These are phyloP conservation scores for Zosterops pallidus DNA, from an alignment of 2,113 vertebrate genomes.

Conservation along the genomic window DNA sequence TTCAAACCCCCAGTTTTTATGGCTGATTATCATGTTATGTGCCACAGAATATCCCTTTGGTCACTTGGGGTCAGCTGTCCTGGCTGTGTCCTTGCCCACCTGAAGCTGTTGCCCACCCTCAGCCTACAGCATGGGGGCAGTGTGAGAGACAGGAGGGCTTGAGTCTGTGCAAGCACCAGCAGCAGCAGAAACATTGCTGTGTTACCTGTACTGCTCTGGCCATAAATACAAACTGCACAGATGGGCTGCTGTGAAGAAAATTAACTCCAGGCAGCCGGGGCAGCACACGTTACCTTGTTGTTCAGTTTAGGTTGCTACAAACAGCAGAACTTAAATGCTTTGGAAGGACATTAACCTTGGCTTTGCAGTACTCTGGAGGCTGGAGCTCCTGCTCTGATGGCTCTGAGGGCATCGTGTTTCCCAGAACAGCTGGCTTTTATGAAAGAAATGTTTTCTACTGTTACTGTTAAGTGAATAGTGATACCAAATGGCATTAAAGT, in stretches of 20 bases:
- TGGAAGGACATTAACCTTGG: neutral
- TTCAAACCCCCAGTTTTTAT: neutral
- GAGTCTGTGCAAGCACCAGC: neutral
- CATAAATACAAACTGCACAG: neutral
- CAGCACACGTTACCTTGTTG: neutral
- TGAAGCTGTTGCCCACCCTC: neutral
- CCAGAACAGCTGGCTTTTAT: neutral
- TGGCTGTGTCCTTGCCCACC: neutral
- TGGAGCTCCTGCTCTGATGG: neutral
- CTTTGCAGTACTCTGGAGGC: neutral
- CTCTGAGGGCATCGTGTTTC: neutral
- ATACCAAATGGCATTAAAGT: neutral
- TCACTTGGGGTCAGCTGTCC: neutral
- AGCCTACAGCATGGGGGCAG: fast-evolving
- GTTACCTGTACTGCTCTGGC: neutral
- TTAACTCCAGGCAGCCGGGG: neutral
- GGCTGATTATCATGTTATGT: neutral
- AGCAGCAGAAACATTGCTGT: neutral
- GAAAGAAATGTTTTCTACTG: neutral
- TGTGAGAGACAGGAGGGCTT: neutral
- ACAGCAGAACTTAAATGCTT: neutral
- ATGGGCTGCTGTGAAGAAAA: neutral
- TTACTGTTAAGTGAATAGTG: neutral
- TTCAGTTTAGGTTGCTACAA: neutral
- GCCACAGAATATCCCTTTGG: neutral